Base-by-base conservation (phyloP, 1,140 invertebrate species). In the Zaprionus vittiger region DNA sequence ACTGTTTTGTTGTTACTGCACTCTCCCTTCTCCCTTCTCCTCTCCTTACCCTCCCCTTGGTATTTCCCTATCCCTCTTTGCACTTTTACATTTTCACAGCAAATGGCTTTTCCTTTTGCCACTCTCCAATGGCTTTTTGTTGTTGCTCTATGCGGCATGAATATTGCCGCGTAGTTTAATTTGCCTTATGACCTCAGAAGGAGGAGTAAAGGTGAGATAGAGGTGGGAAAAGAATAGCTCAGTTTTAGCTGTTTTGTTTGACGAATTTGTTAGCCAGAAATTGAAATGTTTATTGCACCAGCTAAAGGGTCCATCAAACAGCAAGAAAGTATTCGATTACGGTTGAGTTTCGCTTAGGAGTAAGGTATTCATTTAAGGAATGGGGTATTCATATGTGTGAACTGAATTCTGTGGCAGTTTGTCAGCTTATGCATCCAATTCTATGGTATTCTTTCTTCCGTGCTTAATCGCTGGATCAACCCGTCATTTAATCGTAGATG, bases 141-240 rank as follows among this genome's bases (percentile, higher is more conserved):
- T 55, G 62, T 56, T 56, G 20, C 41, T 68, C 59, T 80, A 74
- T 87, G 73, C 71, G 64, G 67, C 62, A 83, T 89, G 84, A 80
- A 89, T 74, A 85, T 84, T 84, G 82, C 71, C 73, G 73, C 80
- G 77, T 83, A 80, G 73, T 83, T 87, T 83, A 86, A 86, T 87
- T 87, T 85, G 56, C 71, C 59, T 47, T 22, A 66, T 57, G 54
- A 66, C 54, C 37, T 22, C 4, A 4, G 20, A 4, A 20, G 17
- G 22, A 12, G 20, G 47, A 7, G 20, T 2, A 2, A 52, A 3
- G 4, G 20, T 1, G 3, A 0, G 11, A n/a, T 20, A 5, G 47
- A 4, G 7, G 11, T 7, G 15, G 38, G 14, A 4, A 41, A 41
- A 5, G 38, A 1, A n/a, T 14, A 41, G 15, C 38, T 14, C 14